phyloP scores from a whole-genome alignment of 2,888 invertebrate species.

The Thymelicus sylvestris region DNA sequence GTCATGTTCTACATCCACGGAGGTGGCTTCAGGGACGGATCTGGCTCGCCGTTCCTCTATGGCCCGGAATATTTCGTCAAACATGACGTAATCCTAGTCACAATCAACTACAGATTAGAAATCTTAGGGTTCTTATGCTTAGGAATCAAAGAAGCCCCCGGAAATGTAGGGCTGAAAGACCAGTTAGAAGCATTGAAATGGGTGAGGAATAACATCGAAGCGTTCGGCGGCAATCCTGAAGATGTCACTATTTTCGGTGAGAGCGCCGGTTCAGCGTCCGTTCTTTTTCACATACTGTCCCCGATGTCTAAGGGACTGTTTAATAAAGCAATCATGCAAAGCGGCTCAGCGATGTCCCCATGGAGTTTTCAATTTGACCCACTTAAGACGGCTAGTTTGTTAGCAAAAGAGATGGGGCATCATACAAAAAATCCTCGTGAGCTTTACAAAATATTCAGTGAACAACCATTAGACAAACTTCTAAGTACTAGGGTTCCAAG shows the following conservation, averaged over 20 bases:
- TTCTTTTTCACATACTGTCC: slow-evolving; percentile 68
- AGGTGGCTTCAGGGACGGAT: slow-evolving; percentile 74
- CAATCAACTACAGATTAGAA: slow-evolving; percentile 74
- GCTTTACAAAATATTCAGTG: slow-evolving; percentile 60
- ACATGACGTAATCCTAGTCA: slow-evolving; percentile 69
- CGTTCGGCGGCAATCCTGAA: slow-evolving; percentile 72
- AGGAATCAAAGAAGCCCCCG: slow-evolving; percentile 72
- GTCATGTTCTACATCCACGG: slow-evolving; percentile 79
- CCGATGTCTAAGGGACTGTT: slow-evolving; percentile 72
- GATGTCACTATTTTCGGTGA: slow-evolving; percentile 74
- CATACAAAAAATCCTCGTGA: slow-evolving; percentile 58
- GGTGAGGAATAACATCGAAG: slow-evolving; percentile 66
- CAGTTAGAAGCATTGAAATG: slow-evolving; percentile 72
- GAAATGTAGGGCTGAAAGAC: slow-evolving; percentile 75
- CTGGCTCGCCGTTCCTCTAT: slow-evolving; percentile 67
- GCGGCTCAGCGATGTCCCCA: slow-evolving; percentile 70
- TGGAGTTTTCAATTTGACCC: slow-evolving; percentile 76
- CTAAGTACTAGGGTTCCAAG: slow-evolving; percentile 65
- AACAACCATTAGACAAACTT: slow-evolving; percentile 54
- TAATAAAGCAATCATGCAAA: slow-evolving; percentile 72
- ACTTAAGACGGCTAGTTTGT: slow-evolving; percentile 57
- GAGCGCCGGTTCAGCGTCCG: slow-evolving; percentile 75
- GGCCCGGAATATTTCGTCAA: slow-evolving; percentile 68
- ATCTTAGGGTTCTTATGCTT: slow-evolving; percentile 72
- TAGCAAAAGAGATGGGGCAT: slow-evolving; percentile 62